A percentile compares a stretch with the other conserved stretches of the same genome.
Evolutionary conservation across 2,888 invertebrate species (phyloP).

Genomic region (Drosophila peninsularis): DNA sequence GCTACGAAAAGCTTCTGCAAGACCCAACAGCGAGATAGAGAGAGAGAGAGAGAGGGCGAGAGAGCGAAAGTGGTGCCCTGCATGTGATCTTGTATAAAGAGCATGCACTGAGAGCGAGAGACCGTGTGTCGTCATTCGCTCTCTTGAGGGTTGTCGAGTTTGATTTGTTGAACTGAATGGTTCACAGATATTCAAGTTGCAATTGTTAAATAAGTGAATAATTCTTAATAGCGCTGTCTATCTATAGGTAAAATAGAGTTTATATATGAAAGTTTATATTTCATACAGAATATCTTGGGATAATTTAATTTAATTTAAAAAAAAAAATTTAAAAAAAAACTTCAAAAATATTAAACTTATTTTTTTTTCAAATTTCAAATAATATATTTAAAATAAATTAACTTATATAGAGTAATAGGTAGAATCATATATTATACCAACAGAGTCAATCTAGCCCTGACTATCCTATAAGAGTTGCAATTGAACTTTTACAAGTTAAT

Average conservation of each 20-base stretch:
- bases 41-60: constrained; percentile 2
- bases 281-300: neutral
- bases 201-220: constrained; percentile 5
- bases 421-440: neutral
- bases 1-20: constrained; percentile 57
- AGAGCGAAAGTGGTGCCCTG: constrained; percentile 9
- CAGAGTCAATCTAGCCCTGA: no score
- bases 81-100: constrained; percentile 28
- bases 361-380: neutral
- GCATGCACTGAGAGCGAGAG: neutral
- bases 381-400: neutral
- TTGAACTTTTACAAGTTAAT: neutral
- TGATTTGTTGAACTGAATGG: constrained; percentile 6
- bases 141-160: constrained; percentile 45
- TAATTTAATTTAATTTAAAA: neutral
- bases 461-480: neutral
- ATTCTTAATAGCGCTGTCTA: neutral
- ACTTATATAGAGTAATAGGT: neutral
- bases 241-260: neutral
- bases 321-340: neutral
- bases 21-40: constrained; percentile 13
- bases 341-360: neutral
- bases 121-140: constrained; percentile 7
- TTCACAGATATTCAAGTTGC: constrained; percentile 1
- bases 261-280: neutral